Conservation (phyloP, 2,113 vertebrate genomes). For the Tragelaphus buxtoni region DNA sequence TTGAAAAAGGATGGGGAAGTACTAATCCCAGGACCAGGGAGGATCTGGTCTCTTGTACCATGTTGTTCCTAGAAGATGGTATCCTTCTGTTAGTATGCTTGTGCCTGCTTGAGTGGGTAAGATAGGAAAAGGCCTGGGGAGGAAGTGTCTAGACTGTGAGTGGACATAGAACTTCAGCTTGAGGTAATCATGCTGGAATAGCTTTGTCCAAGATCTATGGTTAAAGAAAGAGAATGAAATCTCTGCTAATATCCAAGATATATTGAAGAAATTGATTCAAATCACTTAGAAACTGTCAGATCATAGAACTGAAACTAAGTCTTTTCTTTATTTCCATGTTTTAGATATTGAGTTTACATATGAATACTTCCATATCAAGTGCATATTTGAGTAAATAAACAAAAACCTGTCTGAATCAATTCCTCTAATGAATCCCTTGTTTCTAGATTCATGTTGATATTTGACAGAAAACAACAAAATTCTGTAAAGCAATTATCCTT, state of each 20-base stretch:
- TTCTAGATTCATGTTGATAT: not conserved
- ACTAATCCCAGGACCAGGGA: not conserved
- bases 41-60: not conserved
- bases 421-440: not conserved
- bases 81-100: not conserved
- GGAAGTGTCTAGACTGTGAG: not conserved
- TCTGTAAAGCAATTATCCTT: not conserved
- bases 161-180: not conserved
- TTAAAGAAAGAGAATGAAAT: not conserved
- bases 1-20: not conserved
- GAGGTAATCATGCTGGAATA: not conserved
- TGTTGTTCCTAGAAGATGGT: not conserved
- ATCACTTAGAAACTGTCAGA: not conserved
- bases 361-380: not conserved
- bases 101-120: not conserved
- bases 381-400: not conserved
- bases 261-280: not conserved
- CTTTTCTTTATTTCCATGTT: not conserved
- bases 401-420: not conserved
- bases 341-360: not conserved
- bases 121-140: fast-evolving
- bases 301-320: not conserved
- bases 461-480: not conserved
- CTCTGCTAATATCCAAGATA: not conserved
- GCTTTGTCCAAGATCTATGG: not conserved